Evolutionary conservation across 2,797 vertebrate species (phyloP).

Genomic region (Xenops minutus): DNA sequence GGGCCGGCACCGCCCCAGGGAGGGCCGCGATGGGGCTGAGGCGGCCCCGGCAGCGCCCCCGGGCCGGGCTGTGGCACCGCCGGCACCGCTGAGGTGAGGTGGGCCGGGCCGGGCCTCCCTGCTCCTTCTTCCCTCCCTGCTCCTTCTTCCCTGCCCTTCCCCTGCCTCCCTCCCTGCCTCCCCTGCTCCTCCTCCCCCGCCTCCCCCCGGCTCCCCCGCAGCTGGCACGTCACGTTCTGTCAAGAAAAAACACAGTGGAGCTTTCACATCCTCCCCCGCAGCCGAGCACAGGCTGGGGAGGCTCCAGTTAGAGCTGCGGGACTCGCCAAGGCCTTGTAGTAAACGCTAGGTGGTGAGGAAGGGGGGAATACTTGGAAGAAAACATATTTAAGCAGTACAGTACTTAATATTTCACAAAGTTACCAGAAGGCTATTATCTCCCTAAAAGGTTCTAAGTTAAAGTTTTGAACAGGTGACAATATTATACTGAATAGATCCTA

Average conservation of each 20-base stretch:
- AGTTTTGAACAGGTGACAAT: not conserved
- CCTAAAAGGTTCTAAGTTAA: not conserved
- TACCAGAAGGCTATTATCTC: not conserved
- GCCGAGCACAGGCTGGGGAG: not conserved
- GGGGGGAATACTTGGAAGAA: not conserved
- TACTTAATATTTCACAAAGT: not conserved
- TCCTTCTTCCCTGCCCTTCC: too few relatives aligned
- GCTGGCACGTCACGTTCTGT: accelerated
- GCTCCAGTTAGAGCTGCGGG: not conserved
- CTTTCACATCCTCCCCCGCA: accelerated
- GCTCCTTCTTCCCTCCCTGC: too few relatives aligned
- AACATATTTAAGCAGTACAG: not conserved
- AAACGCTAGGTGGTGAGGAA: not conserved
- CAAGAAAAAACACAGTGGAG: accelerated
- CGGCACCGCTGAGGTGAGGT: too few relatives aligned
- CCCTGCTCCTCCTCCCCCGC: too few relatives aligned
- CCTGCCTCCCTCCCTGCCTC: not conserved
- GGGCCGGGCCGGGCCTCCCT: too few relatives aligned
- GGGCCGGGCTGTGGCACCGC: too few relatives aligned
- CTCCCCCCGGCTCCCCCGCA: not conserved
- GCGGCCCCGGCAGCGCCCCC: too few relatives aligned
- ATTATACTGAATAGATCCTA: not conserved
- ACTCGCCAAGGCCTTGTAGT: not conserved
- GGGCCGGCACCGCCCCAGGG: too few relatives aligned
- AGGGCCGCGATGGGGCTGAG: too few relatives aligned